phyloP scores from a whole-genome alignment of 2,113 vertebrate species.

The Bettongia penicillata region DNA sequence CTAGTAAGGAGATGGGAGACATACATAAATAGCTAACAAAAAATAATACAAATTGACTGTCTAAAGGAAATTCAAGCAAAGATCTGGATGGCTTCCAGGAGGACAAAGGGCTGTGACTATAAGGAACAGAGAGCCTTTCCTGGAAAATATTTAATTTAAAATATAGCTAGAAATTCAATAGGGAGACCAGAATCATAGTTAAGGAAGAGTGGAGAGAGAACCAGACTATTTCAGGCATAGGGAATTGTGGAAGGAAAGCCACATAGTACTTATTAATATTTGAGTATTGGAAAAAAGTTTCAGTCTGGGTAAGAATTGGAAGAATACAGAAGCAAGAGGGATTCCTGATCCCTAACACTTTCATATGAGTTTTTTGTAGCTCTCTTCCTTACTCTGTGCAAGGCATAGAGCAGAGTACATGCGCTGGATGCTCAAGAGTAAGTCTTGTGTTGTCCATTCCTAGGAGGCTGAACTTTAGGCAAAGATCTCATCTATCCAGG shows the following conservation, averaged over 20 bases:
- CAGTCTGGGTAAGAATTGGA: not conserved
- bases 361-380: not conserved
- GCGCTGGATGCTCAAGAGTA: not conserved
- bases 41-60: not conserved
- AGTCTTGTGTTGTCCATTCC: not conserved
- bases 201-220: not conserved
- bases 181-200: not conserved
- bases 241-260: not conserved
- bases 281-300: not conserved
- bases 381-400: not conserved
- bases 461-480: no score
- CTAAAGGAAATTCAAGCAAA: not conserved
- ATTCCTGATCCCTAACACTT: not conserved
- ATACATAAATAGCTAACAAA: not conserved
- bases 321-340: not conserved
- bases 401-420: not conserved
- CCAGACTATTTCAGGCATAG: not conserved
- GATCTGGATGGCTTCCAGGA: not conserved
- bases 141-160: not conserved
- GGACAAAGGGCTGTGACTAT: not conserved
- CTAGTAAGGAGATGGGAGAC: not conserved
- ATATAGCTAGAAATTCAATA: not conserved
- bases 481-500: not conserved
- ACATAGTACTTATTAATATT: not conserved
- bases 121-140: not conserved